phyloP scores from a whole-genome alignment of 2,888 invertebrate species.

The Mactromeris polynyma region DNA sequence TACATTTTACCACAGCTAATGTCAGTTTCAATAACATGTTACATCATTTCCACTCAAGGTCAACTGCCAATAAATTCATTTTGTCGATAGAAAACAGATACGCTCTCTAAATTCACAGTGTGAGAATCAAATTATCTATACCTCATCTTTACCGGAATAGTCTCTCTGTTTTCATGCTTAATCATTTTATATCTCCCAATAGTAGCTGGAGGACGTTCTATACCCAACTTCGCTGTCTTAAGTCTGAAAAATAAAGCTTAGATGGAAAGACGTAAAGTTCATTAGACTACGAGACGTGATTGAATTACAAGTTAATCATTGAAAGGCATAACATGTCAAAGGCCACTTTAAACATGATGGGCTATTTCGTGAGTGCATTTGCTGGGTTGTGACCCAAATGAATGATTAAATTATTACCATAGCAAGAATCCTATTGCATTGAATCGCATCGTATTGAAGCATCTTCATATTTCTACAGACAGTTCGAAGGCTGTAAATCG shows the following conservation, averaged over 20 bases:
- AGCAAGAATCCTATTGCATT: background rate
- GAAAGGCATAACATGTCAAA: background rate
- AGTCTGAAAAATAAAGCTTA: slow-evolving; percentile 78
- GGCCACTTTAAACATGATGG: background rate
- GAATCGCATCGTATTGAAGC: no score
- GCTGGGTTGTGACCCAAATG: background rate
- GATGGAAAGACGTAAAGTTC: background rate
- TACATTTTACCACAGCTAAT: no score
- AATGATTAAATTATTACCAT: background rate
- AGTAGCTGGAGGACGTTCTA: slow-evolving; percentile 96
- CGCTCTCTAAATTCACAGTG: background rate
- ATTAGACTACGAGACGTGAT: background rate
- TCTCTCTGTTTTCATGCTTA: slow-evolving; percentile 90
- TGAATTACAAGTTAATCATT: background rate
- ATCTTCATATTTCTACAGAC: no score
- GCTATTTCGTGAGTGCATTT: background rate
- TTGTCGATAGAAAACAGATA: background rate
- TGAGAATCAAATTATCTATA: slow-evolving; percentile 49
- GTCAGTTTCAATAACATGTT: no score
- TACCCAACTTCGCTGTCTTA: slow-evolving; percentile 91
- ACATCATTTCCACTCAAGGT: no score
- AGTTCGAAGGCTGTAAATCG: no score
- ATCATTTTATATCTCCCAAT: slow-evolving; percentile 99
- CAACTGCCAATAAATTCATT: background rate
- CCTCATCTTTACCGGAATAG: slow-evolving; percentile 83